Evolutionary conservation across 2,888 invertebrate species (phyloP).

Genomic region (Drosophila anomalata): DNA sequence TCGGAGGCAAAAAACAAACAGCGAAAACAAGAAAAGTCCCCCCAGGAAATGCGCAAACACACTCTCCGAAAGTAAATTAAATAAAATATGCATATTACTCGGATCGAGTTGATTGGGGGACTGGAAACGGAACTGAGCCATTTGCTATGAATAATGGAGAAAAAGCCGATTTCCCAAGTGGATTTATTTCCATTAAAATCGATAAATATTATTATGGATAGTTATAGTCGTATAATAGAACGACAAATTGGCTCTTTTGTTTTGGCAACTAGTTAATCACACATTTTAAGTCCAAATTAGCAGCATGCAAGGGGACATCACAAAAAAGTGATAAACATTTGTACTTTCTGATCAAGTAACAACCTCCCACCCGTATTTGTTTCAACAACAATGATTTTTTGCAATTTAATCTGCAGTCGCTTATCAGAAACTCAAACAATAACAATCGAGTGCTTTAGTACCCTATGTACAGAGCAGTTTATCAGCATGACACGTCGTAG

Average conservation of each 20-base stretch:
- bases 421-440: constrained; percentile 41
- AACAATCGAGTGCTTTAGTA: constrained; percentile 49
- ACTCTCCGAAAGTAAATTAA: constrained; percentile 23
- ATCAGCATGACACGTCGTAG: constrained; percentile 38
- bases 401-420: constrained; percentile 17
- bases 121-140: constrained; percentile 20
- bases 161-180: not conserved
- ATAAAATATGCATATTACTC: constrained; percentile 33
- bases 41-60: constrained; percentile 27
- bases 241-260: not conserved
- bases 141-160: constrained; percentile 10
- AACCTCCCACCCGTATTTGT: not conserved
- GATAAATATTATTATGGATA: not conserved
- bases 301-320: constrained; percentile 22
- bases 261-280: not conserved
- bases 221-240: not conserved
- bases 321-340: constrained; percentile 9
- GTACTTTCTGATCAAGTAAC: not conserved
- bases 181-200: not conserved
- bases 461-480: constrained; percentile 23
- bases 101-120: not conserved
- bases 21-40: constrained; percentile 14
- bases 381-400: constrained; percentile 15
- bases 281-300: constrained; percentile 15
- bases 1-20: constrained; percentile 15